Evolutionary conservation across 2,113 vertebrate species (phyloP), one percentile per base, ranked within the genome.

Genomic region (Triplophysa dalaica): DNA sequence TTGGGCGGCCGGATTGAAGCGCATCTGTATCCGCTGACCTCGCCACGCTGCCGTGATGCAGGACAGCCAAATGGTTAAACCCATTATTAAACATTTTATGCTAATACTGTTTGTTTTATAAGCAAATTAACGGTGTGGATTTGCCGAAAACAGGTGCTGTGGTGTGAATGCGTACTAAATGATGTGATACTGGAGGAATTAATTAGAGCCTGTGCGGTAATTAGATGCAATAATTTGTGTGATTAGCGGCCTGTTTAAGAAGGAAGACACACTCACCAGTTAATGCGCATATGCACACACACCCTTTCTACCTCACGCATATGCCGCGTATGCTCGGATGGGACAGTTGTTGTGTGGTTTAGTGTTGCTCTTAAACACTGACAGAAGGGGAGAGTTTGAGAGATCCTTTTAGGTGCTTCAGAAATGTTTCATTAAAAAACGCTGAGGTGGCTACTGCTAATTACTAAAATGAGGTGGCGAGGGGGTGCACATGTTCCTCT

Each of bases 181-280:
- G 95, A 97, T 97, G 95, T 96, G 97, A 96, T 98, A 96, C 95
- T 95, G 95, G 94, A 96, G 95, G 96, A 98, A 98, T 99, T 98
- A 98, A 98, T 99, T 98, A 98, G 95, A 95, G 95, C 92, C 95
- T 94, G 94, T 90, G 93, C 92, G 94, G 95, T 98, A 98, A 98
- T 98, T 99, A 96, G 95, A 96, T 94, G 95, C 95, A 98, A 99
- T 99, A 98, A 99, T 98, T 97, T 98, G 95, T 94, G 95, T 98
- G 97, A 99, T 98, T 98, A 99, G 97, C 92, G 92, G 95, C 94
- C 94, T 94, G 94, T 95, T 96, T 96, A 96, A 95, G 95, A 94
- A 96, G 93, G 92, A 95, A 96, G 96, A 83, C 81, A 82, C 81
- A 79, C 83, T 80, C 78, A 62, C 70, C 86, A 92, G 88, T 84